These are phyloP conservation scores for Lepetodrilus schrolli DNA, from an alignment of 2,888 invertebrate genomes.

Conservation along the genomic window DNA sequence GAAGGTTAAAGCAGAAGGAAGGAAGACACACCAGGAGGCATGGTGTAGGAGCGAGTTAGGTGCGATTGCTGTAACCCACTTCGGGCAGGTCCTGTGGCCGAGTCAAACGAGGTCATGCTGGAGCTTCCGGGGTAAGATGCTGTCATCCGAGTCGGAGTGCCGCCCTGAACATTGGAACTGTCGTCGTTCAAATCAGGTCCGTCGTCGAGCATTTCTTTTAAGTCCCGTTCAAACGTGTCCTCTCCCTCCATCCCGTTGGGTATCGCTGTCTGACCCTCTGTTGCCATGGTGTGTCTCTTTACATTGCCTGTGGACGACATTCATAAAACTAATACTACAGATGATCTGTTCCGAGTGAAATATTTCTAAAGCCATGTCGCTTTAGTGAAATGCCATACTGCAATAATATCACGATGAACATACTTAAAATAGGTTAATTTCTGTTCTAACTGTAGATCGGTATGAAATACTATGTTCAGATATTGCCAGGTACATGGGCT, in stretches of 20 bases:
- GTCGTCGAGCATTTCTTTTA: conserved; percentile 72
- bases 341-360: no score
- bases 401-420: no score
- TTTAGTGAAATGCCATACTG: no score
- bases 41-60: conserved; percentile 60
- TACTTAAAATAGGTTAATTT: no score
- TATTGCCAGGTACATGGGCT: no score
- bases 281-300: conserved; percentile 1
- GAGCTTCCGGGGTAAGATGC: conserved; percentile 43
- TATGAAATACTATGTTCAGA: no score
- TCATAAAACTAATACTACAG: no score
- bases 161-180: conserved; percentile 68
- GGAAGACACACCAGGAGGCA: conserved; percentile 63
- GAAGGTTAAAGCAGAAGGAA: no score
- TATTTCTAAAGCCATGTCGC: no score
- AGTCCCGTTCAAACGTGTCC: conserved; percentile 70
- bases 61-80: conserved; percentile 54
- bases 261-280: conserved; percentile 5
- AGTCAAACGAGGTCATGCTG: conserved; percentile 33
- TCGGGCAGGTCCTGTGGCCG: conserved; percentile 34
- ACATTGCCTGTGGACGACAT: conserved; percentile 14
- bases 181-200: conserved; percentile 68
- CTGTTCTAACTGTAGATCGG: no score
- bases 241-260: conserved; percentile 44
- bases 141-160: conserved; percentile 45